Evolutionary conservation across 2,797 vertebrate genomes (phyloP).

Genomic region (Thaleichthys pacificus): DNA sequence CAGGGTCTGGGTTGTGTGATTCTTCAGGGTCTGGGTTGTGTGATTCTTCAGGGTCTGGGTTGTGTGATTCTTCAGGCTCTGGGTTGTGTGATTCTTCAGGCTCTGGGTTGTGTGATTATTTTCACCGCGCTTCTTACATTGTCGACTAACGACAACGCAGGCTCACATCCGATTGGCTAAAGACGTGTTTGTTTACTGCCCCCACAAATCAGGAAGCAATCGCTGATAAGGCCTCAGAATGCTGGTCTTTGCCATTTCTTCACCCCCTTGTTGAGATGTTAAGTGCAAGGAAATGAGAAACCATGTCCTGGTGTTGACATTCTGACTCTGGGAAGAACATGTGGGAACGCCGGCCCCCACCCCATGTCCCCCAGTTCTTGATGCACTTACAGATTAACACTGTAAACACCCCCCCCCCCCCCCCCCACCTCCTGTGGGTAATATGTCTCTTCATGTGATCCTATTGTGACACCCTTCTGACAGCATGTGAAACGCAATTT

Average conservation of each 20-base stretch:
- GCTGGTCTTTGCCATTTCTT: constrained; percentile 65
- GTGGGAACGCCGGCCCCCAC: constrained; percentile 50
- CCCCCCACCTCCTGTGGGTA: constrained; percentile 18
- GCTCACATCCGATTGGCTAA: constrained; percentile 59
- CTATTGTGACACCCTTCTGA: constrained; percentile 19
- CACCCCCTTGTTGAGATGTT: constrained; percentile 68
- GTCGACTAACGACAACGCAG: constrained; percentile 59
- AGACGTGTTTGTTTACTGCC: constrained; percentile 70
- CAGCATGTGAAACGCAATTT: constrained; percentile 1
- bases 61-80: constrained; percentile 52
- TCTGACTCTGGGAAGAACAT: constrained; percentile 54
- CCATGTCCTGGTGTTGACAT: constrained; percentile 66
- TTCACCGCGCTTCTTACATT: constrained; percentile 79
- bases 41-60: constrained; percentile 70
- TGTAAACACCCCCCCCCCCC: constrained; percentile 33
- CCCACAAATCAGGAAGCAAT: constrained; percentile 83
- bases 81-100: constrained; percentile 72
- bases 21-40: constrained; percentile 74
- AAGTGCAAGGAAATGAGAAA: constrained; percentile 74
- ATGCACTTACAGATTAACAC: constrained; percentile 41
- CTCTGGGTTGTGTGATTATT: constrained; percentile 77
- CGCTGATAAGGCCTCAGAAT: constrained; percentile 78
- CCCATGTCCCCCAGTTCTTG: constrained; percentile 1
- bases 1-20: constrained; percentile 74
- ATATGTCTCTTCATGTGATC: constrained; percentile 21